Evolutionary conservation across 1,140 invertebrate species (phyloP).

Genomic region (Rhagoletis zephyria): DNA sequence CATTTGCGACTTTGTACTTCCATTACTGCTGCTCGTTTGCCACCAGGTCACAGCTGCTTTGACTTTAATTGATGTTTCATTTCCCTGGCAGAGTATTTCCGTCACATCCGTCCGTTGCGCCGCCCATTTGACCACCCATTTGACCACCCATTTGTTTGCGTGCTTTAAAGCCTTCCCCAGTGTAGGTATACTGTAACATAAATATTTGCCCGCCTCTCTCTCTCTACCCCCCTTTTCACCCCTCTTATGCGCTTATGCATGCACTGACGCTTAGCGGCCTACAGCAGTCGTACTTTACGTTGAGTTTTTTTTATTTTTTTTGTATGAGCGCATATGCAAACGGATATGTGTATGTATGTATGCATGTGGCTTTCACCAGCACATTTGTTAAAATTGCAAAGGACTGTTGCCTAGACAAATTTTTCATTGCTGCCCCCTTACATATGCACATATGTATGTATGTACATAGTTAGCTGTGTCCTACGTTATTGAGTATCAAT

Average conservation of each 20-base stretch:
- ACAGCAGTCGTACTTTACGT: not conserved
- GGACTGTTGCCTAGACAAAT: constrained; percentile 29
- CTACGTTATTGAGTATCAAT: constrained; percentile 71
- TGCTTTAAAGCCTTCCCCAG: not conserved
- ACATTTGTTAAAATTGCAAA: constrained; percentile 46
- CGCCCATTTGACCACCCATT: not conserved
- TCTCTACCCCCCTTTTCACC: not conserved
- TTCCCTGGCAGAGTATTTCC: constrained; percentile 72
- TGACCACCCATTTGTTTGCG: no score
- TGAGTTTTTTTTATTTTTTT: not conserved
- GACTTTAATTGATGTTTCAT: constrained; percentile 73
- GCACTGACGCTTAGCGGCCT: not conserved
- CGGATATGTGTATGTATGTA: not conserved
- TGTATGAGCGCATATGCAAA: not conserved
- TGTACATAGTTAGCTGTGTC: not conserved
- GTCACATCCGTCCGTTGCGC: constrained; percentile 66
- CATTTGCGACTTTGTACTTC: constrained; percentile 8
- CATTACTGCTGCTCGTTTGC: not conserved
- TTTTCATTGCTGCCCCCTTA: not conserved
- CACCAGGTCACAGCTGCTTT: constrained; percentile 55
- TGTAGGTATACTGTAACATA: not conserved
- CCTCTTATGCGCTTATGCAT: not conserved
- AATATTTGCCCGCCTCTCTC: not conserved
- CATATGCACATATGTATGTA: no score
- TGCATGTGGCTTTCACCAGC: constrained; percentile 23